A percentile compares a stretch with the other conserved stretches of the same genome.
Evolutionary conservation across 2,888 invertebrate genomes (phyloP).

Genomic region (Drosophila paracracens): DNA sequence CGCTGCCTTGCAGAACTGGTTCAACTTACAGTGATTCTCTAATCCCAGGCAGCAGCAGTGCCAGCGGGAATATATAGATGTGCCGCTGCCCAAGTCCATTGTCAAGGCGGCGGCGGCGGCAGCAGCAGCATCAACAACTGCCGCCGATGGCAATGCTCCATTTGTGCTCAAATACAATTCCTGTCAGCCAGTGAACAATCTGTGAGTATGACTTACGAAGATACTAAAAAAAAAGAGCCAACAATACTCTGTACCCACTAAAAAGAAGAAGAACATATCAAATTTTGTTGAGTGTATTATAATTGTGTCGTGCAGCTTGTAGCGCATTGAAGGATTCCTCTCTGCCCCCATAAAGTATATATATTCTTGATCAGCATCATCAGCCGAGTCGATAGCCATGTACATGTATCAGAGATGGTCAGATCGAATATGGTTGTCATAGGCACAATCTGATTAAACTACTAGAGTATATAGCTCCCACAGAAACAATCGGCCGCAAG

Average conservation of each 20-base stretch:
- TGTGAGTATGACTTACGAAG: constrained; percentile 63
- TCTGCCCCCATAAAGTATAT: too few species aligned
- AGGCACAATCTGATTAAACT: too few species aligned
- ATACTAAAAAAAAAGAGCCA: not conserved
- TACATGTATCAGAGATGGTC: not conserved
- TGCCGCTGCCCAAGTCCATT: constrained; percentile 85
- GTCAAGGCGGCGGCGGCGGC: constrained; percentile 73
- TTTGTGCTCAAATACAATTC: constrained; percentile 83
- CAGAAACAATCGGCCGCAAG: not conserved
- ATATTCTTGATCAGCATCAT: too few species aligned
- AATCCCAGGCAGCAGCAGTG: constrained; percentile 71
- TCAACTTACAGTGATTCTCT: constrained; percentile 4
- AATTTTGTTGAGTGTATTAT: too few species aligned
- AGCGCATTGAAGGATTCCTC: too few species aligned
- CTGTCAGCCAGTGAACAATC: constrained; percentile 81
- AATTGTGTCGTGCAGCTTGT: too few species aligned
- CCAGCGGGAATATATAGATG: constrained; percentile 85
- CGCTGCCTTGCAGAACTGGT: constrained; percentile 16
- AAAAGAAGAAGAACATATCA: not conserved
- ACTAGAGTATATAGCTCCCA: too few species aligned
- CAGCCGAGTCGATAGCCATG: not conserved
- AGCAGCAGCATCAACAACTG: constrained; percentile 51
- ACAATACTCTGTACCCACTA: not conserved
- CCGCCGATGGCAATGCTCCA: constrained; percentile 63
- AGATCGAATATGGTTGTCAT: not conserved